Percentiles rank a stretch among this genome's conserved stretches.
phyloP scores from a whole-genome alignment of 1,140 invertebrate species.

The Dendroctonus valens region DNA sequence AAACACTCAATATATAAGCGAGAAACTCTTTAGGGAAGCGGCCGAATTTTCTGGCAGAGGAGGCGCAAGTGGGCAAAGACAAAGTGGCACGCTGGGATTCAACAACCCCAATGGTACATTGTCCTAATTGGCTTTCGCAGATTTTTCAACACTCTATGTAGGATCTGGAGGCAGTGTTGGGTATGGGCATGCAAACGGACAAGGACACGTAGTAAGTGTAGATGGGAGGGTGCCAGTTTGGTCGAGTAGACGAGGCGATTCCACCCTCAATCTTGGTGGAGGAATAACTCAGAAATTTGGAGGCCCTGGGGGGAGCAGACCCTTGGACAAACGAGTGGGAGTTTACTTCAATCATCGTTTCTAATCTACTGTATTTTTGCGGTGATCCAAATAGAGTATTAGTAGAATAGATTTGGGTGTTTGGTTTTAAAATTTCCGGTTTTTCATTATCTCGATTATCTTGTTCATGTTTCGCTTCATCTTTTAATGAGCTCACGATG shows the following conservation, averaged over 20 bases:
- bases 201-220: slow-evolving; percentile 12
- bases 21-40: not conserved
- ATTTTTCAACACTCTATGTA: not conserved
- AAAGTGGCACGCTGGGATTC: slow-evolving; percentile 15
- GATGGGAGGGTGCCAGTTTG: slow-evolving; percentile 27
- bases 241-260: slow-evolving; percentile 24
- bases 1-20: slow-evolving; percentile 1
- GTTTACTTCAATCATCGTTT: slow-evolving; percentile 23
- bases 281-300: slow-evolving; percentile 13
- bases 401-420: too few relatives aligned
- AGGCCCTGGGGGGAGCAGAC: slow-evolving; percentile 13
- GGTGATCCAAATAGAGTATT: too few relatives aligned
- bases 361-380: too few relatives aligned
- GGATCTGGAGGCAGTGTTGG: slow-evolving; percentile 23
- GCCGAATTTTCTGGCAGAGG: slow-evolving; percentile 12
- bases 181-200: slow-evolving; percentile 27
- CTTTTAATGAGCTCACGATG: too few relatives aligned
- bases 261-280: slow-evolving; percentile 24
- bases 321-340: slow-evolving; percentile 23
- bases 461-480: too few relatives aligned
- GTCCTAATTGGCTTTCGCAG: not conserved
- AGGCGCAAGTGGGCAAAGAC: slow-evolving; percentile 6
- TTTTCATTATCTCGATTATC: too few relatives aligned
- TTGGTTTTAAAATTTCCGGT: too few relatives aligned
- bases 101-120: slow-evolving; percentile 23